Evolutionary conservation across 2,797 vertebrate genomes (phyloP), one percentile per base, ranked within the genome.

Genomic region (Agapornis canus): DNA sequence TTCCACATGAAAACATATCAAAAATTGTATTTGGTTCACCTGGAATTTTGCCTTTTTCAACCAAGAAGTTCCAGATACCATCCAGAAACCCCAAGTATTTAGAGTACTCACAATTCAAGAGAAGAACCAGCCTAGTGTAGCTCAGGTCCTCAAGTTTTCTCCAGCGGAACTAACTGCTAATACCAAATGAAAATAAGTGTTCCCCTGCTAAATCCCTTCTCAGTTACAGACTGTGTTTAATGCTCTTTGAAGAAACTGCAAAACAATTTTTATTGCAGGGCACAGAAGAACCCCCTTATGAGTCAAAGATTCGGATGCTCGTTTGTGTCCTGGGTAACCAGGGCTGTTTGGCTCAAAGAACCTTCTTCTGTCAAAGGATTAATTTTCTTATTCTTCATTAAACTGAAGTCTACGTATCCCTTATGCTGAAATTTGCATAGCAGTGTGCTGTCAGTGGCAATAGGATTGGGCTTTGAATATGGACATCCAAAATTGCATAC

Each of bases 401-500:
- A 66, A 57, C 29, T 47, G 13, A 65, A 81, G 39, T 32, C 52
- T 39, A 7, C 3, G 7, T 39, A 43, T 37, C 20, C 32, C 40
- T 79, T n/a, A 4, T 9, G 37, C 51, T 82, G 66, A 81, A 82
- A 82, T 92, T 45, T 79, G n/a, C 40, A 70, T 13, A 64, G 40
- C 40, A 60, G 47, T 32, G 21, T 0, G 0, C 43, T 69, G 76
- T 60, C 49, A 71, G 35, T 52, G 42, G 35, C 63, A 72, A 66
- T 72, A 51, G 15, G 40, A 77, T 27, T 52, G 48, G 25, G 39
- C 54, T 91, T 91, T 79, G 51, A 76, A 73, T 84, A 77, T 13
- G 47, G 49, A 63, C 77, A 76, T 85, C 82, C 86, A 84, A 88
- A 95, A 94, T 92, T 61, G 76, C 31, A 43, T 65, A 45, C 48